These are phyloP conservation scores for Lysiphlebus fabarum DNA, from an alignment of 1,140 invertebrate species.

Conservation along the genomic window DNA sequence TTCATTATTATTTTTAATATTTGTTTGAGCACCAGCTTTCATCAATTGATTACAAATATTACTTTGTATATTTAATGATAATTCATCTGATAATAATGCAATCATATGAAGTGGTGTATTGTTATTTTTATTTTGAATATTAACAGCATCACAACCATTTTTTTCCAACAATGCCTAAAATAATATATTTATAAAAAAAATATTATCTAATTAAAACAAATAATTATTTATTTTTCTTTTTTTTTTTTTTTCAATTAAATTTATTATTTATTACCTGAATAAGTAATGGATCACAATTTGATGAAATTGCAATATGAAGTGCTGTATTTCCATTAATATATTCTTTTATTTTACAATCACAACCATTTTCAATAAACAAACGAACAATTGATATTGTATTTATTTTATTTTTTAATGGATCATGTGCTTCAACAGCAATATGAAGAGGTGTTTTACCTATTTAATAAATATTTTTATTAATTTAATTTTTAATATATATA, in stretches of 20 bases:
- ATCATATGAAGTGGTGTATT: constrained; percentile 40
- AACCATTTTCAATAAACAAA: constrained; percentile 39
- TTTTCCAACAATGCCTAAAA: constrained; percentile 33
- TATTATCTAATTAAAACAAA: neutral
- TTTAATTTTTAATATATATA: neutral
- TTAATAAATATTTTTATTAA: constrained; percentile 11
- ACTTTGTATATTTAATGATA: constrained; percentile 32
- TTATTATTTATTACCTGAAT: constrained; percentile 32
- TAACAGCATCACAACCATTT: constrained; percentile 27
- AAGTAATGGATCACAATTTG: constrained; percentile 34
- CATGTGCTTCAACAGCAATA: constrained; percentile 37
- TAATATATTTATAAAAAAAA: neutral
- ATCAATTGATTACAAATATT: constrained; percentile 34
- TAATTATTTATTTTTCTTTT: neutral
- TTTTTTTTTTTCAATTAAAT: neutral
- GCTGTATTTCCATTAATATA: constrained; percentile 37
- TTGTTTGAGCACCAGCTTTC: constrained; percentile 30
- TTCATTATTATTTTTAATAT: constrained; percentile 33
- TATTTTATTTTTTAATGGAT: constrained; percentile 18
- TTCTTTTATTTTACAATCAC: constrained; percentile 34
- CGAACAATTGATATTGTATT: constrained; percentile 29
- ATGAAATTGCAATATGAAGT: constrained; percentile 37
- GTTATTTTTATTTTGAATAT: constrained; percentile 34
- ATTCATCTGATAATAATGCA: constrained; percentile 23
- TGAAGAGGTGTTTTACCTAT: constrained; percentile 43